Evolutionary conservation across 2,113 vertebrate genomes (phyloP).

Genomic region (Parotia lawesii): DNA sequence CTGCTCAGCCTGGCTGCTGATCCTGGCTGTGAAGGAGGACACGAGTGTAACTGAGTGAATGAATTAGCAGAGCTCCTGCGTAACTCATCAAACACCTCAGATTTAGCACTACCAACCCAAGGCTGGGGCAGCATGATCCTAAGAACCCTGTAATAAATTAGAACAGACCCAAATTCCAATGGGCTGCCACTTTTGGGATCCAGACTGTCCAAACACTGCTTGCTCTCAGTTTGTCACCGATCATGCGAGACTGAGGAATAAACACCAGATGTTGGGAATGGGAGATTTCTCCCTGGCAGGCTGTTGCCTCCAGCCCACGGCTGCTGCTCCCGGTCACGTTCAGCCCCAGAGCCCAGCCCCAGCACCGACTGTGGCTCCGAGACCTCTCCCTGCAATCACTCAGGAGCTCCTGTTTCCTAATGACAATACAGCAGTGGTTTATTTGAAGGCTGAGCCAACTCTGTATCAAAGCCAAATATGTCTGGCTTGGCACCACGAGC

Average conservation of each 20-base stretch:
- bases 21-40: not conserved
- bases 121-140: not conserved
- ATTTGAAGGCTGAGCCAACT: slow-evolving; percentile 47
- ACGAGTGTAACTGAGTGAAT: not conserved
- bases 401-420: slow-evolving; percentile 37
- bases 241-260: not conserved
- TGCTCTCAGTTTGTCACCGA: not conserved
- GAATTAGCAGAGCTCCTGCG: not conserved
- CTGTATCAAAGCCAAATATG: slow-evolving; percentile 44
- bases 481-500: slow-evolving; percentile 18
- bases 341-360: not conserved
- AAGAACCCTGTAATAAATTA: not conserved
- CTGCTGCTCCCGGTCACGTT: not conserved
- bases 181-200: not conserved
- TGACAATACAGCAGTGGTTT: not conserved
- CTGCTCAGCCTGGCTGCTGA: not conserved
- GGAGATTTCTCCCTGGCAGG: not conserved
- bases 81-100: not conserved
- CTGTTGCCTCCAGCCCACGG: not conserved
- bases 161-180: not conserved
- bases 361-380: fast-evolving
- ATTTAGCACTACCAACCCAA: fast-evolving
- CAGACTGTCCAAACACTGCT: not conserved
- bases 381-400: not conserved
- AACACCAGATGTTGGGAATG: not conserved